Base-by-base conservation (phyloP, 2,888 invertebrate species). In the Lepeophtheirus nordmannii region DNA sequence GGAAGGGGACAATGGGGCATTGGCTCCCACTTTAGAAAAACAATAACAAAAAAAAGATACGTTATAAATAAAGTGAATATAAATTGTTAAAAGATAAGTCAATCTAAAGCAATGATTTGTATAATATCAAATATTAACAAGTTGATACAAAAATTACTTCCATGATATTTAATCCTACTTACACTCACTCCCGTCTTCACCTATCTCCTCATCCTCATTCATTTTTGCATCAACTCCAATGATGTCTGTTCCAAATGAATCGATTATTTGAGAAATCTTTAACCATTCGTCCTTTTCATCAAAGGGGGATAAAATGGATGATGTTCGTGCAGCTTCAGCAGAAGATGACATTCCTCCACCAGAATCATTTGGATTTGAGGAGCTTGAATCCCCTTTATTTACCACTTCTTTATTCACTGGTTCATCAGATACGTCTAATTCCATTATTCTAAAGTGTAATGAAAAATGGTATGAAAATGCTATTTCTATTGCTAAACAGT, bases 231-330 rank as follows among this genome's bases (percentile, higher is more conserved):
- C 53, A 17, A 46, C 53, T 46, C 53, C 53, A 14, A 53, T 58
- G 1, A 72, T 70, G 67, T 86, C 87, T 70, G 86, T 87, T 68
- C 92, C 91, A 74, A 94, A 89, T 1, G 90, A 89, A 58, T 90
- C 90, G 85, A 94, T 89, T 72, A 93, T 93, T 77, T 92, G 90
- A 61, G 89, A 89, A 72, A 94, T 92, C 78, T 92, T 89, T 30
- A 89, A 89, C 89, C 94, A 93, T 78, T 94, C 93, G 77, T 91
- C 90, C 78, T 88, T 85, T 74, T 92, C 91, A 78, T 92, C 89
- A 76, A 90, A 90, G 2, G 90, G 89, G 74, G 89, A 89, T 71
- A 91, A 81, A 71, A 88, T 81, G 67, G 81, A 80, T 69, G 80
- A 76, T 37, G 67, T 69, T 37, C 37, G 30, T 30, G 61, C 8